Conservation (phyloP, 2,888 invertebrate species). For the Nemurella pictetii region DNA sequence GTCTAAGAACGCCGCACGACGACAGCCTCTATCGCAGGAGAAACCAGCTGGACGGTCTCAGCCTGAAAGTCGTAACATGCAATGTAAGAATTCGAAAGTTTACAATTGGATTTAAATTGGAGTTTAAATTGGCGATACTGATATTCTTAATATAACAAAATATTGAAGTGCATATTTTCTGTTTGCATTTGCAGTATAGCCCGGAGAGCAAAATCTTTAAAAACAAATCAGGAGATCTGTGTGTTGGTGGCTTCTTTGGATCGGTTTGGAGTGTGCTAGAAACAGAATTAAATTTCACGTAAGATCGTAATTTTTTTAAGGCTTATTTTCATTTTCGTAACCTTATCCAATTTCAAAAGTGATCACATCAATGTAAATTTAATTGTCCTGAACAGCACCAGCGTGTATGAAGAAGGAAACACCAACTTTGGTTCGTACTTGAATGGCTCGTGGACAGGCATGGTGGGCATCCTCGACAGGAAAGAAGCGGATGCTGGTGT, state of each 20-base stretch:
- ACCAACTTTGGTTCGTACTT: neutral
- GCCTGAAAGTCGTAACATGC: neutral
- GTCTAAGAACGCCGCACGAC: neutral
- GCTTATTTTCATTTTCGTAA: too few relatives aligned
- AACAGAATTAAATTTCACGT: neutral
- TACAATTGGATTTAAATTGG: neutral
- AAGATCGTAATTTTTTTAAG: too few relatives aligned
- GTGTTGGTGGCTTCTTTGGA: neutral
- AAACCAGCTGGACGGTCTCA: neutral
- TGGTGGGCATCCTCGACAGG: neutral
- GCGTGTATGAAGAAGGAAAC: neutral
- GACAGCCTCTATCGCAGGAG: neutral
- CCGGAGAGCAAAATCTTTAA: neutral
- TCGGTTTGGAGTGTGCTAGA: neutral
- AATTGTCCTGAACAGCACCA: too few relatives aligned
- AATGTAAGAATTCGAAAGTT: neutral
- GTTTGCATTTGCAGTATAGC: neutral
- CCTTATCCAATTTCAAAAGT: too few relatives aligned
- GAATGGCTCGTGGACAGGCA: neutral
- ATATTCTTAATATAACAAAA: neutral
- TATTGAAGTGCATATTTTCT: neutral
- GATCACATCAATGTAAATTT: too few relatives aligned
- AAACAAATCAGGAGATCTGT: neutral
- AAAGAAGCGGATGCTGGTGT: neutral
- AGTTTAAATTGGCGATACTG: too few relatives aligned